Evolutionary conservation across 2,888 invertebrate genomes (phyloP).

Genomic region (Crematogaster levior): DNA sequence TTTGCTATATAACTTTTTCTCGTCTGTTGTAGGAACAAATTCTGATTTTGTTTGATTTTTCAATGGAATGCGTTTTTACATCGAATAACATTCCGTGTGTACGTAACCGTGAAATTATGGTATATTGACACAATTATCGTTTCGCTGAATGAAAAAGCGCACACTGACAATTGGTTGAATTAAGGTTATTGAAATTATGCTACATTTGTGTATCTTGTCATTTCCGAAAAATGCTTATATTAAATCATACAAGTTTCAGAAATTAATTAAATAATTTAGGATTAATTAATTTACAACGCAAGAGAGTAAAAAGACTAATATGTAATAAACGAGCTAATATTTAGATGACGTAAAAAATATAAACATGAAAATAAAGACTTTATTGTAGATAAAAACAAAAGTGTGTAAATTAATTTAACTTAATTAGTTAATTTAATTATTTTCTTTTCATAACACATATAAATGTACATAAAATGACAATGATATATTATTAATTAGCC

Average conservation of each 20-base stretch:
- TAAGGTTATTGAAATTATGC: background rate
- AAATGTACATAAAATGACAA: background rate
- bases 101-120: constrained; percentile 4
- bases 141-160: constrained; percentile 16
- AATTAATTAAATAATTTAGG: background rate
- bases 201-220: background rate
- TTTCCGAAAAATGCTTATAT: background rate
- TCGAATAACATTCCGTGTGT: constrained; percentile 12
- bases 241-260: background rate
- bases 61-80: constrained; percentile 7
- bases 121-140: constrained; percentile 32
- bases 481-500: too few relatives aligned
- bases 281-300: too few relatives aligned
- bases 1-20: too few relatives aligned
- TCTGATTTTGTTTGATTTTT: constrained; percentile 1
- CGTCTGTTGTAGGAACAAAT: background rate
- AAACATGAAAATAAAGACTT: too few relatives aligned
- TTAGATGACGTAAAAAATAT: too few relatives aligned
- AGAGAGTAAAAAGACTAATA: too few relatives aligned
- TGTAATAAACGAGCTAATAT: too few relatives aligned
- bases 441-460: background rate
- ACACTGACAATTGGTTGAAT: background rate
- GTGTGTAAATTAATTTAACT: too few relatives aligned
- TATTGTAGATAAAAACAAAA: too few relatives aligned
- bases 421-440: background rate